Conservation (phyloP, 2,888 invertebrate genomes). For the Zootermopsis nevadensis region DNA sequence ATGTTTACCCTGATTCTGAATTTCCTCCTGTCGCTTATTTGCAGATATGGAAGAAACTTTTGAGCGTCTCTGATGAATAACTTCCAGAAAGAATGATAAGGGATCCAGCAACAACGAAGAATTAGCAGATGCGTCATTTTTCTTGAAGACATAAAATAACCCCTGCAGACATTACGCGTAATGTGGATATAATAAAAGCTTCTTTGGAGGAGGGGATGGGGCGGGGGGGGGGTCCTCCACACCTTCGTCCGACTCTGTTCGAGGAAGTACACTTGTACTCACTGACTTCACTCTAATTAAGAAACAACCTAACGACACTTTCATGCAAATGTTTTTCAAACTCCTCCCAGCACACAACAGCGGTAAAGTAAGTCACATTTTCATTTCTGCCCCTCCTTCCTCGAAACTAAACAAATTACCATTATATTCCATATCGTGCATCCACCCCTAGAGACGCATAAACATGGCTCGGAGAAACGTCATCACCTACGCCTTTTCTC, state of each 20-base stretch:
- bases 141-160: slow-evolving; percentile 27
- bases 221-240: too few species aligned
- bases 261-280: slow-evolving; percentile 20
- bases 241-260: background rate
- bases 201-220: background rate
- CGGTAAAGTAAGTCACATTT: slow-evolving; percentile 32
- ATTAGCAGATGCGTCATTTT: background rate
- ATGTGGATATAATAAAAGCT: slow-evolving; percentile 28
- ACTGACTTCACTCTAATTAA: slow-evolving; percentile 49
- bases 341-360: slow-evolving; percentile 2
- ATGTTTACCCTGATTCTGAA: too few species aligned
- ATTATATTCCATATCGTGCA: slow-evolving; percentile 9
- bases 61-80: too few species aligned
- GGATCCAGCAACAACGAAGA: background rate
- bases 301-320: slow-evolving; percentile 48
- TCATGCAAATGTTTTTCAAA: slow-evolving; percentile 47
- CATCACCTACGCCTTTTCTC: too few species aligned
- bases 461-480: background rate
- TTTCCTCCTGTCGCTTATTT: too few species aligned
- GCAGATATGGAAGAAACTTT: too few species aligned
- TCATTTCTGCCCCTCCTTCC: background rate
- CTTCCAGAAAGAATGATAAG: background rate
- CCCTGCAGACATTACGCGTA: slow-evolving; percentile 32
- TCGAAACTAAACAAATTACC: slow-evolving; percentile 34
- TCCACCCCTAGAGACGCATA: background rate